Evolutionary conservation across 1,140 invertebrate genomes (phyloP).

Genomic region (Epicauta chinensis): DNA sequence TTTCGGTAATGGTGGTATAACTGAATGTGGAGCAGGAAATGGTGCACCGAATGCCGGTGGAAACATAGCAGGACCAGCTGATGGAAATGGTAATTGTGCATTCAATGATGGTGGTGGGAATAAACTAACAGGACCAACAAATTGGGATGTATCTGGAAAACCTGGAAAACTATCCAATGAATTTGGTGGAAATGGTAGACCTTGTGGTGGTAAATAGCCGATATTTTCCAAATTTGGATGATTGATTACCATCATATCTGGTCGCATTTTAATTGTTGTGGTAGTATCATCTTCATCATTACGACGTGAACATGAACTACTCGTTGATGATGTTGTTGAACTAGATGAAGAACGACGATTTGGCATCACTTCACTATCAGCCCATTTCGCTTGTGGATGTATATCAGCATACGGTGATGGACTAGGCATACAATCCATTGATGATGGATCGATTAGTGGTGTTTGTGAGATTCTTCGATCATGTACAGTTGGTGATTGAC

Average conservation of each 20-base stretch:
- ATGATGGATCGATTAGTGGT: slow-evolving; percentile 44
- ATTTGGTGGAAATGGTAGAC: slow-evolving; percentile 41
- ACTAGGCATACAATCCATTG: slow-evolving; percentile 52
- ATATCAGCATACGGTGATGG: slow-evolving; percentile 60
- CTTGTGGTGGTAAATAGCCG: slow-evolving; percentile 46
- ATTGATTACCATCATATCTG: slow-evolving; percentile 38
- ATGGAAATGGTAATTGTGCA: slow-evolving; percentile 55
- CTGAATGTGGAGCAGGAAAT: slow-evolving; percentile 48
- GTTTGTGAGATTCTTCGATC: slow-evolving; percentile 36
- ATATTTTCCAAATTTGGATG: slow-evolving; percentile 42
- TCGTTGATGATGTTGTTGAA: slow-evolving; percentile 56
- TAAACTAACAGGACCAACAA: slow-evolving; percentile 43
- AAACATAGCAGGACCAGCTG: slow-evolving; percentile 55
- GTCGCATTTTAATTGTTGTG: slow-evolving; percentile 28
- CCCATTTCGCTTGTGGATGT: slow-evolving; percentile 61
- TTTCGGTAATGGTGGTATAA: slow-evolving; percentile 51
- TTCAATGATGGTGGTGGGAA: slow-evolving; percentile 51
- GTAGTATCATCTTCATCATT: slow-evolving; percentile 42
- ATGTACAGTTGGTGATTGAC: slow-evolving; percentile 21
- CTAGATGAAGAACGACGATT: slow-evolving; percentile 60
- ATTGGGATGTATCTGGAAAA: slow-evolving; percentile 49
- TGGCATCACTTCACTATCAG: slow-evolving; percentile 64
- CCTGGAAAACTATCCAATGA: slow-evolving; percentile 44
- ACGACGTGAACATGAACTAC: slow-evolving; percentile 45
- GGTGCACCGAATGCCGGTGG: slow-evolving; percentile 53